Evolutionary conservation across 1,140 invertebrate genomes (phyloP).

Genomic region (Megalopta genalis): DNA sequence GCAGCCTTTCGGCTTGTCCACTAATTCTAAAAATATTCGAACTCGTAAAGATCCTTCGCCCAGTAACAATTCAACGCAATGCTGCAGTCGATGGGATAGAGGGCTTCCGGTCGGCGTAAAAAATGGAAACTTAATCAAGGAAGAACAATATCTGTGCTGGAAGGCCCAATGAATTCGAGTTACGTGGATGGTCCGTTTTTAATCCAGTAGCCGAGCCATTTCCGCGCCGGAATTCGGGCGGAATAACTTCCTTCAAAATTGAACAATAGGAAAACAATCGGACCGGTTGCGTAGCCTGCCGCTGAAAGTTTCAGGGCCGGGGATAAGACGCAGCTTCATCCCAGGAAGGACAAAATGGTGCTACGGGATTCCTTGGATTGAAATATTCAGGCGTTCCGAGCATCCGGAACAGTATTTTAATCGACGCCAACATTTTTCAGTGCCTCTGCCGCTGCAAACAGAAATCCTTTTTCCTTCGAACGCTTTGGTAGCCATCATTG

Average conservation of each 20-base stretch:
- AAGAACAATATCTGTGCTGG: neutral
- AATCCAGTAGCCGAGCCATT: slow-evolving; percentile 1
- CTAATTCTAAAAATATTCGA: no score
- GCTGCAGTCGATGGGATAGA: no score
- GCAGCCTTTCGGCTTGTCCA: no score
- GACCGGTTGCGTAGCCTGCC: neutral
- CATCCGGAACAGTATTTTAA: neutral
- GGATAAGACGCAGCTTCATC: neutral
- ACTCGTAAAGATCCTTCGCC: no score
- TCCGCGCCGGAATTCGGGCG: neutral
- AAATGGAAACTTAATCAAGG: neutral
- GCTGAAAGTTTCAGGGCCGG: slow-evolving; percentile 20
- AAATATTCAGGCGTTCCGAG: slow-evolving; percentile 18
- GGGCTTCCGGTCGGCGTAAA: neutral
- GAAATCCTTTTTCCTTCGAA: no score
- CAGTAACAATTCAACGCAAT: no score
- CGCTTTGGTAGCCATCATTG: no score
- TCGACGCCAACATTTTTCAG: neutral
- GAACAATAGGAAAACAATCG: slow-evolving; percentile 30
- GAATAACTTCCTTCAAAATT: neutral
- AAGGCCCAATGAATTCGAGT: neutral
- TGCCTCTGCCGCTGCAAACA: no score
- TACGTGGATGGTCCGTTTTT: neutral
- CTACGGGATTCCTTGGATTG: neutral
- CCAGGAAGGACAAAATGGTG: neutral